phyloP scores from a whole-genome alignment of 1,140 invertebrate species.

The Neomicropteryx cornuta region DNA sequence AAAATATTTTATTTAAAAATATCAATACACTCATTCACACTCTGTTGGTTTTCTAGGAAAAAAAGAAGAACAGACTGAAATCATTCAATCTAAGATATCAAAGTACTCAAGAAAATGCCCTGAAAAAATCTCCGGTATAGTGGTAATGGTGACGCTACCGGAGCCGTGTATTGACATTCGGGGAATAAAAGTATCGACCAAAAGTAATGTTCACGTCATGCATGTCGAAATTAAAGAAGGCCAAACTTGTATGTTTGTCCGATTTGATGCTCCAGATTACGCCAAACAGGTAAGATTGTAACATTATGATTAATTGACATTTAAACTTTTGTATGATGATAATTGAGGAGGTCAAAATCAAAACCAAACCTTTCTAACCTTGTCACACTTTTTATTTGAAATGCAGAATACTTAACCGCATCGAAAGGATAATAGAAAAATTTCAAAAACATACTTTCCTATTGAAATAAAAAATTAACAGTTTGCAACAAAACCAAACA shows the following conservation, averaged over 20 bases:
- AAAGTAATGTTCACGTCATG: conserved; percentile 47
- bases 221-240: conserved; percentile 56
- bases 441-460: no score
- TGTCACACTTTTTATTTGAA: no score
- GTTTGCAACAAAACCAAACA: no score
- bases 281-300: conserved; percentile 33
- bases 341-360: background rate
- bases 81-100: no score
- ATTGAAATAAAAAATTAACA: no score
- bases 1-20: background rate
- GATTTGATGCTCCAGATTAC: conserved; percentile 44
- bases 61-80: conserved; percentile 9
- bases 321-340: conserved; percentile 1
- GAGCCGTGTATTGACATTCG: conserved; percentile 50
- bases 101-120: no score
- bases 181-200: conserved; percentile 53
- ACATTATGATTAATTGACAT: background rate
- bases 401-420: no score
- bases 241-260: conserved; percentile 41
- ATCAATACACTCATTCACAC: conserved; percentile 14
- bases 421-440: no score
- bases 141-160: conserved; percentile 50
- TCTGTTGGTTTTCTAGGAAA: conserved; percentile 12
- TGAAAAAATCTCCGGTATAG: conserved; percentile 42
- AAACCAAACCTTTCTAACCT: no score